Evolutionary conservation across 2,797 vertebrate genomes (phyloP), one percentile per base, ranked within the genome.

Genomic region (Acrossocheilus wenchowensis): DNA sequence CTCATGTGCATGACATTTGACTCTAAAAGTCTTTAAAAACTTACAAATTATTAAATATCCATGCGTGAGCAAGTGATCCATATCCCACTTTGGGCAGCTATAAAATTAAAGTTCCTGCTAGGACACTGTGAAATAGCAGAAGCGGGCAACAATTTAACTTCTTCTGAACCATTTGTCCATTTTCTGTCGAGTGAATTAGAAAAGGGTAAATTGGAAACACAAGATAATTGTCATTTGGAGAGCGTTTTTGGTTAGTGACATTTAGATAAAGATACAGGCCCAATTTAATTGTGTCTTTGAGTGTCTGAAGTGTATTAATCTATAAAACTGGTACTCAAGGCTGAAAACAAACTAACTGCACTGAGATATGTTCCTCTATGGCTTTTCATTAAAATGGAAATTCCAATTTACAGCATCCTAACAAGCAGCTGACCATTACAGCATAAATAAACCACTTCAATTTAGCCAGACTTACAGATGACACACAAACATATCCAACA

Each of bases 321-420:
- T 36, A 19, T 72, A 57, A 82, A 82, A 71, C 48, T 26, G 12
- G 30, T 62, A 34, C 1, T n/a, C 30, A 11, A 64, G 57, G 41
- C 26, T n/a, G 17, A 50, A 45, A 69, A 39, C 64, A n/a, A 66
- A 50, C 15, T 45, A 62, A 36, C 81, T 57, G 23, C 26, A 79
- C 2, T 68, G 77, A 78, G 87, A 90, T 93, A 91, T 84, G 78
- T 89, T 89, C 80, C 50, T 89, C 88, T 85, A 50, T 91, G 91
- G 93, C 92, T 90, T 92, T 92, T 89, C 57, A 86, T 92, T 71
- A 45, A 86, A 91, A 90, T 87, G 39, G 80, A 90, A 83, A 89
- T 93, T 91, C 87, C 30, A 90, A 91, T 87, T 81, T 66, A 30
- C 36, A 75, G 66, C 39, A 12, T 26, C 80, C 87, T 86, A 90